phyloP scores from a whole-genome alignment of 2,888 invertebrate genomes.

The Chloromyia formosa region DNA sequence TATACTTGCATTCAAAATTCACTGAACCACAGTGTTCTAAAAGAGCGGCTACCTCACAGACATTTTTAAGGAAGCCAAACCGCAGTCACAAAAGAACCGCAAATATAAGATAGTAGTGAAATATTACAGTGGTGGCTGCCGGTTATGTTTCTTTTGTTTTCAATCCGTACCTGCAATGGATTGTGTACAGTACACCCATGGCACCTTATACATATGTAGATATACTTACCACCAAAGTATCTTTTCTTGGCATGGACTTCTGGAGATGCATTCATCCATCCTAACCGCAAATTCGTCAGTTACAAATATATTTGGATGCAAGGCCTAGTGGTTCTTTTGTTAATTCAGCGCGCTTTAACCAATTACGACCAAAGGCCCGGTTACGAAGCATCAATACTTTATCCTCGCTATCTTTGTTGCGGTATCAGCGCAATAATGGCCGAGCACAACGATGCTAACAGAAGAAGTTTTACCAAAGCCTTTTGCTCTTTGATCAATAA shows the following conservation, averaged over 20 bases:
- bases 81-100: slow-evolving; percentile 48
- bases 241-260: not conserved
- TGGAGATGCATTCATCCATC: not conserved
- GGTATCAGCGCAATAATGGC: slow-evolving; percentile 15
- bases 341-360: slow-evolving; percentile 35
- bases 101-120: slow-evolving; percentile 39
- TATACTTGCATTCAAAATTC: not conserved
- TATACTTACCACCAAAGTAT: slow-evolving; percentile 9
- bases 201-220: not conserved
- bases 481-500: not conserved
- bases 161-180: not conserved
- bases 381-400: not conserved
- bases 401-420: not conserved
- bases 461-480: not conserved
- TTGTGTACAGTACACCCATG: not conserved
- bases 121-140: slow-evolving; percentile 49
- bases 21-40: not conserved
- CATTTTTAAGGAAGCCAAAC: slow-evolving; percentile 37
- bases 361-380: slow-evolving; percentile 17
- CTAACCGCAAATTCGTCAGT: slow-evolving; percentile 38
- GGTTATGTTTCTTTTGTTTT: slow-evolving; percentile 23
- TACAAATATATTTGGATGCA: slow-evolving; percentile 30
- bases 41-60: slow-evolving; percentile 44
- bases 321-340: slow-evolving; percentile 32
- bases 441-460: not conserved